Base-by-base conservation (phyloP, 2,113 vertebrate species). In the Andinoacara biseriatus region DNA sequence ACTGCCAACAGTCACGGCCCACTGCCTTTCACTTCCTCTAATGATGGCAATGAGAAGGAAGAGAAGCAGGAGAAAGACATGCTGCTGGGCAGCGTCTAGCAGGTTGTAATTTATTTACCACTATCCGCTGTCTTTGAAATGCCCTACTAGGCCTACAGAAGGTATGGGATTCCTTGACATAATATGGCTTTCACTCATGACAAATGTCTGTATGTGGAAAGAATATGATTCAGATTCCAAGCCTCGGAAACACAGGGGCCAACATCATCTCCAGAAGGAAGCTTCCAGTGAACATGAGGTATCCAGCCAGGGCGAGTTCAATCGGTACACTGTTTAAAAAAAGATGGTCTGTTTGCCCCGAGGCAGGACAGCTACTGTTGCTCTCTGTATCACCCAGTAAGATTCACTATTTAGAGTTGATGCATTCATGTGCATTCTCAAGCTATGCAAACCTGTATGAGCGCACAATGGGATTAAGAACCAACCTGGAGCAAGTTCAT, bases 261-360 rank as follows among this genome's bases (percentile, higher is more conserved):
- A 78, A 82, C 82, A 81, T 56, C 40, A 58, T 13, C 35, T 86
- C 77, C 82, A 76, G 52, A 74, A 62, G 80, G 82, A 76, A 17
- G 65, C 80, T 78, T 54, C 43, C 10, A 40, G 58, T 22, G 40
- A 52, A 76, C 59, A 79, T 63, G 46, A 54, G 80, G 74, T 58
- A 60, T 60, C 29, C 84, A 79, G 65, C 20, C 9, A 46, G 58
- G 40, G 17, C 13, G 8, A 87, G 59, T 79, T 10, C 60, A 65
- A 67, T 74, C 54, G 78, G 57, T 81, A 60, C 49, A 56, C 35
- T 18, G 3, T 58, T 82, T 10, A 84, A 74, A 84, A 79, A 58
- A 65, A 78, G n/a, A 59, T 31, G 62, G 56, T 80, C 33, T 65
- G 58, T 80, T 76, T 83, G 75, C 80, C 83, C 86, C 26, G 33